These are phyloP conservation scores for Paragorgia papillata DNA, from an alignment of 92 coral and sea anemone genomes.

Conservation along the genomic window DNA sequence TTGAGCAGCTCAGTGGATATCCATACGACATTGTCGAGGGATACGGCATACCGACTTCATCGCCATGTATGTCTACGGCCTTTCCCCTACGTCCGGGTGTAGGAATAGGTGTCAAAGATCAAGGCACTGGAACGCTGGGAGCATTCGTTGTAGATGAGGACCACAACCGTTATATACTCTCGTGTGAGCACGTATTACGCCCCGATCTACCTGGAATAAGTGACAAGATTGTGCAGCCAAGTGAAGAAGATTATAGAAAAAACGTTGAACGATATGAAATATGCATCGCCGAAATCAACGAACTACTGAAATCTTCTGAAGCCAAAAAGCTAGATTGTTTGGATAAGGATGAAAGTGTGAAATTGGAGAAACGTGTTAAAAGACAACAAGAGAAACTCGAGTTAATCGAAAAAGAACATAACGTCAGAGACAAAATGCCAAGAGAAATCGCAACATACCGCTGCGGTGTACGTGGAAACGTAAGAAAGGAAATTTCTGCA, in stretches of 20 bases:
- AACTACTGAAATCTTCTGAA: no score
- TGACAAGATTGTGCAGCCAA: no score
- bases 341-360: no score
- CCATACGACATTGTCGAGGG: slow-evolving; percentile 47
- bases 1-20: background rate
- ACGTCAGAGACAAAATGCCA: background rate
- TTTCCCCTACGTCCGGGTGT: slow-evolving; percentile 15
- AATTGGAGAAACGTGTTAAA: no score
- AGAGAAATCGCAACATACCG: slow-evolving; percentile 29
- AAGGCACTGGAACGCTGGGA: slow-evolving; percentile 24
- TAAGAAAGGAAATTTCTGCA: background rate
- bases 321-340: no score
- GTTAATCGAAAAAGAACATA: no score
- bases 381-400: no score
- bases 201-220: no score
- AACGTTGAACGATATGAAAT: no score
- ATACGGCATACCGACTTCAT: background rate
- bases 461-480: slow-evolving; percentile 13
- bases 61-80: background rate
- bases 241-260: no score
- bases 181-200: slow-evolving; percentile 45
- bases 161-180: slow-evolving; percentile 12
- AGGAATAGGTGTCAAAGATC: slow-evolving; percentile 39
- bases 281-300: no score
- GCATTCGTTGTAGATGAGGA: no score